Percentiles rank a stretch among this genome's conserved stretches.
Evolutionary conservation across 2,797 vertebrate genomes (phyloP).

Genomic region (Periophthalmus magnuspinnatus): DNA sequence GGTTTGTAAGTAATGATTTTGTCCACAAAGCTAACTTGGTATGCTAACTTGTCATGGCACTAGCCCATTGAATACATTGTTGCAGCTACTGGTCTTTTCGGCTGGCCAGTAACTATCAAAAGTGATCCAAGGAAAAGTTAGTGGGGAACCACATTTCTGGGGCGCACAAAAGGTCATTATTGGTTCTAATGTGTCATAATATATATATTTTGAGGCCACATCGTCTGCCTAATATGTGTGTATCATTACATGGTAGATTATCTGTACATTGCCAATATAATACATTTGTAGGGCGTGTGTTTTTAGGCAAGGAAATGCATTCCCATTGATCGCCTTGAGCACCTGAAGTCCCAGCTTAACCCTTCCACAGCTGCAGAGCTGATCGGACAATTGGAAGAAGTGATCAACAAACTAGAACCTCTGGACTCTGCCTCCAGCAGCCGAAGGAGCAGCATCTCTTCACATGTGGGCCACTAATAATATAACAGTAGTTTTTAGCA

Average conservation of each 20-base stretch:
- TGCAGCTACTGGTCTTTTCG: no score
- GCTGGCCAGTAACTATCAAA: neutral
- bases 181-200: neutral
- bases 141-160: neutral
- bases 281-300: neutral
- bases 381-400: constrained; percentile 84
- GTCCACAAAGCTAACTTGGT: neutral
- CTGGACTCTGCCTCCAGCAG: constrained; percentile 94
- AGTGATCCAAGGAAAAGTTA: neutral
- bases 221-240: neutral
- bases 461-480: constrained; percentile 81
- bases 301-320: constrained; percentile 89
- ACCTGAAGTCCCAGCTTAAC: constrained; percentile 88
- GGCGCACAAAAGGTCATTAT: neutral
- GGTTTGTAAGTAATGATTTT: neutral
- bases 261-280: neutral
- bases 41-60: neutral
- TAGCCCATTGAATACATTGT: neutral
- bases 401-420: constrained; percentile 88
- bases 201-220: no score
- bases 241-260: neutral
- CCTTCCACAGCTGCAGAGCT: constrained; percentile 77
- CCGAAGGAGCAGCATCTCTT: constrained; percentile 95
- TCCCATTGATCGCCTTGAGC: constrained; percentile 88
- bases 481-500: neutral